Evolutionary conservation across 2,888 invertebrate genomes (phyloP).

Genomic region (Sclerodermus sp.): DNA sequence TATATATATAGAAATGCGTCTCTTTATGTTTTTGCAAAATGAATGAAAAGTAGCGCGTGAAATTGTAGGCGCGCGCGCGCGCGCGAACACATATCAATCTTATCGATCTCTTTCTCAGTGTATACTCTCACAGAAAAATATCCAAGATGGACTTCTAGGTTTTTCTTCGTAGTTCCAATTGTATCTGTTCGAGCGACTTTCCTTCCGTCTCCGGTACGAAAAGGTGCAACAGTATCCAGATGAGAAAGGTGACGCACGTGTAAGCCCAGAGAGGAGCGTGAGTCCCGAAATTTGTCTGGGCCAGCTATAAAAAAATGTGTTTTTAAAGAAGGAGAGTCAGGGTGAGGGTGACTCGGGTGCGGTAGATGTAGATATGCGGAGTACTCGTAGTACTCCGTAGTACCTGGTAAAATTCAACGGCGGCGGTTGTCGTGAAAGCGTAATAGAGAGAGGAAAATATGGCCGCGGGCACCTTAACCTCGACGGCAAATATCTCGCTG

Average conservation of each 20-base stretch:
- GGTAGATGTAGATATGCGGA: not conserved
- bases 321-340: not conserved
- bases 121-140: too few species aligned
- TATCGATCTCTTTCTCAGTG: too few species aligned
- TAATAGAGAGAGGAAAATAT: conserved; percentile 49
- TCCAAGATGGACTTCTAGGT: too few species aligned
- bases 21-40: too few species aligned
- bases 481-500: conserved; percentile 51
- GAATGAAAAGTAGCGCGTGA: too few species aligned
- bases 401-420: conserved; percentile 53
- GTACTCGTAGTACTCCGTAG: too few species aligned
- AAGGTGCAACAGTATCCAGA: conserved; percentile 48
- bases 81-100: too few species aligned
- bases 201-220: conserved; percentile 54
- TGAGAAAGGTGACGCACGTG: conserved; percentile 39
- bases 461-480: conserved; percentile 51
- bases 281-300: conserved; percentile 42
- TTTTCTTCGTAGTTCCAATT: conserved; percentile 39
- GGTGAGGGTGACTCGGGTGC: not conserved
- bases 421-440: conserved; percentile 38
- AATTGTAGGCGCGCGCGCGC: too few species aligned
- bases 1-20: too few species aligned
- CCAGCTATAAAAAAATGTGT: conserved; percentile 30
- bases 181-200: conserved; percentile 52
- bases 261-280: conserved; percentile 46